Evolutionary conservation across 2,888 invertebrate species (phyloP).

Genomic region (Drosophila quasianomalipes): DNA sequence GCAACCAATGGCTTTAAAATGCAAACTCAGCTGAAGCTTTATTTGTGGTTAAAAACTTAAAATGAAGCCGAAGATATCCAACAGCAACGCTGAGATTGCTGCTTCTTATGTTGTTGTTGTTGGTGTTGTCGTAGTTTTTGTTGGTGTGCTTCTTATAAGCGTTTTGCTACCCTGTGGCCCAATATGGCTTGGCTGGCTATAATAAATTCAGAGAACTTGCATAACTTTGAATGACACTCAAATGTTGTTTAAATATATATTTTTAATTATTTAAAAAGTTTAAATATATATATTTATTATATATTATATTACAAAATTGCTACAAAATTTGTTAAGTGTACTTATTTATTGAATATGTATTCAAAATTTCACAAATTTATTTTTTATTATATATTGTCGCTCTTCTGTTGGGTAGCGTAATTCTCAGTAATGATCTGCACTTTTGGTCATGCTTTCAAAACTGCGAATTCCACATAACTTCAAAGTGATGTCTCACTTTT

Average conservation of each 20-base stretch:
- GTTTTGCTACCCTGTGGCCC: slow-evolving; percentile 26
- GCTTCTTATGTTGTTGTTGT: slow-evolving; percentile 12
- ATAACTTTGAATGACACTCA: not conserved
- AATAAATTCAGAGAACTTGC: not conserved
- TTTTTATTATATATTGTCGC: not conserved
- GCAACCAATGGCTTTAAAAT: slow-evolving; percentile 70
- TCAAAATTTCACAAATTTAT: not conserved
- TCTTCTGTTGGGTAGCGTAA: not conserved
- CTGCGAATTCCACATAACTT: not conserved
- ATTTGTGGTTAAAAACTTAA: slow-evolving; percentile 21
- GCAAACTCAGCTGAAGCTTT: slow-evolving; percentile 65
- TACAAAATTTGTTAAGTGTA: too few species aligned
- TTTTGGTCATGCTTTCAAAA: not conserved
- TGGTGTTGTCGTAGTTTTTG: slow-evolving; percentile 4
- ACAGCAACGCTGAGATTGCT: slow-evolving; percentile 17
- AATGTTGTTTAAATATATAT: not conserved
- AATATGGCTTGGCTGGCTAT: not conserved
- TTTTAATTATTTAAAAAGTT: not conserved
- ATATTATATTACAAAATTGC: not conserved
- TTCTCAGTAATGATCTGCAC: not conserved
- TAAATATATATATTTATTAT: not conserved
- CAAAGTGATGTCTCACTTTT: not conserved
- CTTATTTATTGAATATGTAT: not conserved
- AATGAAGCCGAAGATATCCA: slow-evolving; percentile 18
- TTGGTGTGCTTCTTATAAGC: slow-evolving; percentile 14